Base-by-base conservation (phyloP, 92 coral and sea anemone species). In the Siderastrea siderea region DNA sequence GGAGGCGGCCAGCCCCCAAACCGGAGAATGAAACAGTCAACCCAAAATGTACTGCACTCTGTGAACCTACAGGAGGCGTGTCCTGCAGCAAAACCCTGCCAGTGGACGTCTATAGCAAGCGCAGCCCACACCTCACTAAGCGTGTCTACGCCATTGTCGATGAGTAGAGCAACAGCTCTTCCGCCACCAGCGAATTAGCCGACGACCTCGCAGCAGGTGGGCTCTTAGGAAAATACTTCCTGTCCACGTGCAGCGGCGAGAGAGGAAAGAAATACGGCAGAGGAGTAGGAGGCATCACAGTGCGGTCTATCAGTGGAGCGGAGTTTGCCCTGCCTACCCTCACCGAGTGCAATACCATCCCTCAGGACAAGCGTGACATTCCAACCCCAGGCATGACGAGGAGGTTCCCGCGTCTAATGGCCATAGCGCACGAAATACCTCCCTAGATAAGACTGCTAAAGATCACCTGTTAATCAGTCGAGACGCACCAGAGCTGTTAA, bases 121-220 rank as follows among this genome's bases (percentile, higher is more conserved):
- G 49, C 19, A 61, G 17, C 47, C 90, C 87, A 14, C 59, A 80
- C 69, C 52, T n/a, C 19, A 43, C 70, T 17, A 68, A 55, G n/a
- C 81, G 85, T 47, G 85, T 84, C 17, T 91, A 91, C 5, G 92
- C 92, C 2, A 86, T 91, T 43, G 57, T 86, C 2, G 94, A 91
- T 70, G 91, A 91, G 15, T 88, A 91, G 78, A 91, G 94, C 80
- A 91, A 86, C 91, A 52, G 74, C 38, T 80, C 88, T 67, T 91
- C 87, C 58, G 73, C 82, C 70, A 88, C 82, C 77, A 88, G 92
- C 79, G 76, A 92, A 55, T 73, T 92, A 47, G 92, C 92, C 7
- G 90, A 92, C 72, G 50, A 78, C 74, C 92, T 92, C 8, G 87
- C 92, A 83, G 94, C 90, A 51, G 84, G 73, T 16, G 82, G 84